Evolutionary conservation across 92 coral and sea anemone species (phyloP).

Genomic region (Chrysogorgia sp.): DNA sequence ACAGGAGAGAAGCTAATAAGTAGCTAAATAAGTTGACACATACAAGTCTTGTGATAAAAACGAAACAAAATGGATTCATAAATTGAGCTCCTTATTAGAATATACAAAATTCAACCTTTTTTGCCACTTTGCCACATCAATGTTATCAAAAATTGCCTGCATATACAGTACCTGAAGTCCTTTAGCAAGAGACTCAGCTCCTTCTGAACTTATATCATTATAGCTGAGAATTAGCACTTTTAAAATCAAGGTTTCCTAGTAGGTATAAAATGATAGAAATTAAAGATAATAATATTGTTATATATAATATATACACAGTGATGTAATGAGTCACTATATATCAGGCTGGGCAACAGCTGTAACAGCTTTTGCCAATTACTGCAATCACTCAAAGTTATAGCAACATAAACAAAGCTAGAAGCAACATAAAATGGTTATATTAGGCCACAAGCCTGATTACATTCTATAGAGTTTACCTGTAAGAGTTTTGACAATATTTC

Average conservation of each 20-base stretch:
- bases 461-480: conserved; percentile 58
- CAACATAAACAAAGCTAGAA: too few species aligned
- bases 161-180: conserved; percentile 96
- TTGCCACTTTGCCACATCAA: background rate
- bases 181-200: conserved; percentile 83
- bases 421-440: background rate
- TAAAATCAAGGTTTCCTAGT: conserved; percentile 81
- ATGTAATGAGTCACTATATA: too few species aligned
- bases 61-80: too few species aligned
- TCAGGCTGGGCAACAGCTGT: too few species aligned
- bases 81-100: too few species aligned
- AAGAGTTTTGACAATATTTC: conserved; percentile 72
- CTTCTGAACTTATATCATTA: conserved; percentile 95
- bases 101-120: too few species aligned
- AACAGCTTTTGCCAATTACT: too few species aligned
- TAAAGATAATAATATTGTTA: background rate
- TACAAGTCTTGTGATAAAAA: too few species aligned
- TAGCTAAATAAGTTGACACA: too few species aligned
- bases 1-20: too few species aligned
- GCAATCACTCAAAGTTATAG: too few species aligned
- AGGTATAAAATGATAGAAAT: background rate
- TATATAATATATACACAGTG: too few species aligned
- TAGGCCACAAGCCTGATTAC: background rate
- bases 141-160: background rate
- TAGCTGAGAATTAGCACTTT: conserved; percentile 78